Evolutionary conservation across 2,113 vertebrate species (phyloP).

Genomic region (Bettongia penicillata): DNA sequence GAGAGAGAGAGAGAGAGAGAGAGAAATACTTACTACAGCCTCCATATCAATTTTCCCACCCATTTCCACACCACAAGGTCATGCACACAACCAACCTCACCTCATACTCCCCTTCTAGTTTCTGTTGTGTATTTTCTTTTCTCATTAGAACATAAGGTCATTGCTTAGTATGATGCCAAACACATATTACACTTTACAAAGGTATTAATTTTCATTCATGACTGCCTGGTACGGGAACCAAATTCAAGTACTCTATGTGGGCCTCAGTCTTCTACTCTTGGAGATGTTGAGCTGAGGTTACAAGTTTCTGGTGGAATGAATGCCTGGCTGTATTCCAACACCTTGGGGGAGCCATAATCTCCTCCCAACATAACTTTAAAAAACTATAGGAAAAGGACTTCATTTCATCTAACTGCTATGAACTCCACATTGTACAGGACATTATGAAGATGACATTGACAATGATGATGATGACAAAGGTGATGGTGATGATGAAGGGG

Average conservation of each 20-base stretch:
- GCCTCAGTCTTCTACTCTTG: background rate
- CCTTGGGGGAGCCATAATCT: background rate
- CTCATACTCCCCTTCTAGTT: background rate
- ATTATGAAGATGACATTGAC: background rate
- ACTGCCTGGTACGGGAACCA: background rate
- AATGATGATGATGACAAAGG: too few species aligned
- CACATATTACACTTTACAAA: background rate
- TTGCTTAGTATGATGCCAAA: background rate
- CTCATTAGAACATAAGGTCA: background rate
- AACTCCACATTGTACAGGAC: background rate
- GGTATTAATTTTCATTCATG: background rate
- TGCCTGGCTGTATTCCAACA: background rate
- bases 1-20: too few species aligned
- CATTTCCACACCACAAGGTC: background rate
- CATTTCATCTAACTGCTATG: background rate
- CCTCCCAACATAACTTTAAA: background rate
- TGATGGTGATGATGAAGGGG: too few species aligned
- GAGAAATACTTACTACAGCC: background rate
- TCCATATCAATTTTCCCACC: background rate
- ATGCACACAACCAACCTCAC: background rate
- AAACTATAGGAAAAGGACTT: background rate
- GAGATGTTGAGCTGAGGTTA: background rate
- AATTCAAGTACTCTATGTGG: too few species aligned
- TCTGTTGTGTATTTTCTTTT: background rate
- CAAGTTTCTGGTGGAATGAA: background rate